Base-by-base conservation (phyloP, 2,888 invertebrate species). In the Neoascia interrupta region DNA sequence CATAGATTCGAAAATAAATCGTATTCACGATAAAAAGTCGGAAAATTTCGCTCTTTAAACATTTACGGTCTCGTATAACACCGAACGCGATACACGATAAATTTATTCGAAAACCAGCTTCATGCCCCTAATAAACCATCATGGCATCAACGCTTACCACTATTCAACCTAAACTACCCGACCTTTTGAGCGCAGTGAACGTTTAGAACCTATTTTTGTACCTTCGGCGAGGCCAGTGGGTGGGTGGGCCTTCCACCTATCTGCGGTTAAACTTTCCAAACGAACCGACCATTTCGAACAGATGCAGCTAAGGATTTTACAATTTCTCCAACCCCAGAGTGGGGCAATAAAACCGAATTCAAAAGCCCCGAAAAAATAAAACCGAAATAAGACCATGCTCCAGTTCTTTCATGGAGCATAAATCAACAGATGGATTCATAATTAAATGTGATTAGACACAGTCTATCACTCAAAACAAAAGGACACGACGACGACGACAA, bases 391-490 rank as follows among this genome's bases (percentile, higher is more conserved):
- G 47, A 64, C 19, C 6, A 15, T 13, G 16, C 26, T 4, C 8
- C 26, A 26, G n/a, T n/a, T 26, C n/a, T 11, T 16, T 28, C 51
- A 11, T 39, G 60, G 23, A 15, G 49, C 53, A 66, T 66, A 79
- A 73, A 61, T 73, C 79, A 79, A 79, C 79, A 79, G 79, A 72
- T 79, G 79, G 73, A 61, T 63, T 66, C 56, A 56, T 73, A 79
- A 79, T 79, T 79, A 73, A 68, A 68, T 79, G 61, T 79, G 79
- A 79, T 73, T 79, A 79, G 73, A 31, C 37, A 51, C 73, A 63
- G 63, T 58, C 75, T 26, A 18, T 21, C 18, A 15, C 23, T 21
- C 23, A 10, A 23, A 19, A 37, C n/a, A 21, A n/a, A 39, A 13
- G 1, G 11, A 28, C n/a, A 54, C 63, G 13, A 56, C 19, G 36